These are phyloP conservation scores for Galemys pyrenaicus DNA, from an alignment of 2,113 vertebrate species.

Conservation along the genomic window DNA sequence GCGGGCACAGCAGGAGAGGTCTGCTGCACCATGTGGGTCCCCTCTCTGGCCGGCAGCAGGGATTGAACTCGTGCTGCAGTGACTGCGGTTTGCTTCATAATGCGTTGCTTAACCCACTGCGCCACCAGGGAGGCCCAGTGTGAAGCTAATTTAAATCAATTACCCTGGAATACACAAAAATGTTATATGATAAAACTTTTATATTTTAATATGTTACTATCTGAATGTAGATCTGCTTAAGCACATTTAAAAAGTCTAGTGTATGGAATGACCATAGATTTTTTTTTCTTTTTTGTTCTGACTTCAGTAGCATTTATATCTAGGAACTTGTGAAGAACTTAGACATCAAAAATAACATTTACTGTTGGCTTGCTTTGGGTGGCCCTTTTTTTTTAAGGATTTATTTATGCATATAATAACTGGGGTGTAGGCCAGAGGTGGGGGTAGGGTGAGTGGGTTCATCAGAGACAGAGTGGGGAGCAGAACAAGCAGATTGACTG, in stretches of 20 bases:
- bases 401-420: too few relatives aligned
- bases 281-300: background rate
- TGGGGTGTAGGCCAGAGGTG: too few relatives aligned
- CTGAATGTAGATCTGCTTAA: background rate
- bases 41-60: too few relatives aligned
- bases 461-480: too few relatives aligned
- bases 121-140: background rate
- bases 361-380: background rate
- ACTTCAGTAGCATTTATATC: slow-evolving; percentile 16
- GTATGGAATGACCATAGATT: background rate
- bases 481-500: too few relatives aligned
- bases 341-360: slow-evolving; percentile 15
- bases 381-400: background rate
- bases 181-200: slow-evolving; percentile 29
- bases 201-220: slow-evolving; percentile 20
- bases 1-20: background rate
- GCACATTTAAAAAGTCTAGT: background rate
- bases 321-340: slow-evolving; percentile 15
- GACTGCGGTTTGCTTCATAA: too few relatives aligned
- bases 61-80: too few relatives aligned
- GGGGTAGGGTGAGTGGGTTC: too few relatives aligned
- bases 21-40: too few relatives aligned
- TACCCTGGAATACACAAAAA: background rate
- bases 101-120: too few relatives aligned
- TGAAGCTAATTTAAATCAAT: slow-evolving; percentile 10